Evolutionary conservation across 2,113 vertebrate species (phyloP).

Genomic region (Dunckerocampus dactyliophorus): DNA sequence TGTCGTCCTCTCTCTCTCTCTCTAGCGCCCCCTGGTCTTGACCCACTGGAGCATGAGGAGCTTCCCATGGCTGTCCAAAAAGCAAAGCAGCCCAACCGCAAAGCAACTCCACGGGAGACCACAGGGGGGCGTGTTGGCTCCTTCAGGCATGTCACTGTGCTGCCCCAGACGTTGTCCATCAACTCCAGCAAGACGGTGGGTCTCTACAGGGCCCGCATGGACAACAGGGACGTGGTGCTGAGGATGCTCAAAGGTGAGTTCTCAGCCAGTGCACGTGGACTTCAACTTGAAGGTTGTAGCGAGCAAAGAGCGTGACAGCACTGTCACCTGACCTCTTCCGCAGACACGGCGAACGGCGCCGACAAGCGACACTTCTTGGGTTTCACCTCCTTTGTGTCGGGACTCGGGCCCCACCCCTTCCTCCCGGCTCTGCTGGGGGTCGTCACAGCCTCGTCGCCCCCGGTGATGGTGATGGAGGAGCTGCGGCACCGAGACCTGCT

Average conservation of each 20-base stretch:
- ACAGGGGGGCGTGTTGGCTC: conserved; percentile 33
- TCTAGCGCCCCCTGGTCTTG: conserved; percentile 67
- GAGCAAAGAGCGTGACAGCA: neutral
- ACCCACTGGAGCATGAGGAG: conserved; percentile 70
- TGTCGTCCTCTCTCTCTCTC: neutral
- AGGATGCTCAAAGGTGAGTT: conserved; percentile 65
- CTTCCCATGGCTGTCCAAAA: conserved; percentile 54
- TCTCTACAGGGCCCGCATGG: conserved; percentile 58
- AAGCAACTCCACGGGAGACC: conserved; percentile 27
- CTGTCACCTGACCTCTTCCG: neutral
- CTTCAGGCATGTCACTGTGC: conserved; percentile 53
- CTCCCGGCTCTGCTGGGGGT: conserved; percentile 62
- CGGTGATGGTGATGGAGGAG: conserved; percentile 64
- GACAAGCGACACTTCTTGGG: conserved; percentile 63
- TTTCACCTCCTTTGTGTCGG: conserved; percentile 67
- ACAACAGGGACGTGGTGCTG: conserved; percentile 59
- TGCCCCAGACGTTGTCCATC: conserved; percentile 42
- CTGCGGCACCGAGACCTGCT: conserved; percentile 71
- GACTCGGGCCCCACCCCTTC: conserved; percentile 65
- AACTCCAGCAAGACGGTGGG: conserved; percentile 20
- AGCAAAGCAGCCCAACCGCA: neutral
- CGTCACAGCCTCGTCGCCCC: conserved; percentile 37
- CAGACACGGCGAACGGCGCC: conserved; percentile 54
- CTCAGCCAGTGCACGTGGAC: neutral
- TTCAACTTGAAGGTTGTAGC: neutral